Base-by-base conservation (phyloP, 1,140 invertebrate genomes). In the Drosophila kurseongensis region DNA sequence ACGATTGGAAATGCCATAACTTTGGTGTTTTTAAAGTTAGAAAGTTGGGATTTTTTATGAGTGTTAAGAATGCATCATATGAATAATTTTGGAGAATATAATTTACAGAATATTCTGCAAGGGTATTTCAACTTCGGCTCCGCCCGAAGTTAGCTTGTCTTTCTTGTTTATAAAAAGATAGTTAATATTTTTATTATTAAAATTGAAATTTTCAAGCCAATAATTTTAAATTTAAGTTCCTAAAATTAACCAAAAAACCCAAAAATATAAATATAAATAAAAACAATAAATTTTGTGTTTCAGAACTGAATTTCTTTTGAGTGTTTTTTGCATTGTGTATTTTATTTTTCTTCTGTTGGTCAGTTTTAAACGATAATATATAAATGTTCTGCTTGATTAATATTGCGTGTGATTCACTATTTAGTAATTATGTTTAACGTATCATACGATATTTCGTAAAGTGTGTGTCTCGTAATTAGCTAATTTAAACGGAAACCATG, bases 361-460 rank as follows among this genome's bases (percentile, higher is more conserved):
- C 71, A 75, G 63, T 80, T 77, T 80, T 66, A 72, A 84, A 74
- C 79, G 59, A 54, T 84, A 72, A 76, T 78, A 80, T 76, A 82
- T 85, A 79, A 81, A 86, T 76, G 69, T 67, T 79, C 61, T 69
- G 67, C 50, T 71, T 88, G 69, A 79, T 83, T 88, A 85, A 85
- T 86, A 86, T 85, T 86, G 82, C 84, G 79, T 86, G 79, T 86
- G 82, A 88, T 86, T 86, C 63, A 76, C 83, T 88, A 86, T 78
- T 78, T 72, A 75, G 77, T 67, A 78, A 72, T 82, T 75, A 75
- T 61, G 66, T 81, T 81, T 81, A 76, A 59, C 35, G 74, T 75
- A 76, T 76, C 38, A 36, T 55, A 52, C 45, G 14, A 44, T 29
- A 52, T 44, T 52, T 62, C 60, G 60, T 62, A 62, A 18, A 57